These are phyloP conservation scores for Capitulum mitella DNA, from an alignment of 2,888 invertebrate genomes.

Conservation along the genomic window DNA sequence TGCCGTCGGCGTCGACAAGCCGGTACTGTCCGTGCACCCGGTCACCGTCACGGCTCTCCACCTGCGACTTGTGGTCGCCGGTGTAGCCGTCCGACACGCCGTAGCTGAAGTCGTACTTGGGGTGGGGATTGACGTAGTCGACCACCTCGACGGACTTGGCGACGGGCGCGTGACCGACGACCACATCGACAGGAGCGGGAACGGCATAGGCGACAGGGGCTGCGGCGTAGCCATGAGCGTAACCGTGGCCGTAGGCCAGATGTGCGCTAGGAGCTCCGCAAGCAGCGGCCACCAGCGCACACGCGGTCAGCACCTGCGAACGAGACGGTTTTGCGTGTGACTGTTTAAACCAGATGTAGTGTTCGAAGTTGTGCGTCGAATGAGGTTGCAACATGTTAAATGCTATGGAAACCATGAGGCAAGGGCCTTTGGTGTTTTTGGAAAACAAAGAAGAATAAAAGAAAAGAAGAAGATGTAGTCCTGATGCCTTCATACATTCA, in stretches of 20 bases:
- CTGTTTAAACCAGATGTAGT: too few relatives aligned
- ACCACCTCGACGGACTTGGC: neutral
- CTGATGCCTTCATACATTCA: too few relatives aligned
- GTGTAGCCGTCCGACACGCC: slow-evolving; percentile 28
- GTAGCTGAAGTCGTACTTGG: slow-evolving; percentile 26
- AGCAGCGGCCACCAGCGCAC: slow-evolving; percentile 5
- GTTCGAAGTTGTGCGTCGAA: too few relatives aligned
- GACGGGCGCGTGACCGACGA: slow-evolving; percentile 2
- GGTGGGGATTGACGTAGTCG: slow-evolving; percentile 23
- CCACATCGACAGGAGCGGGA: neutral
- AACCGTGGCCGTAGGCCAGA: slow-evolving; percentile 2
- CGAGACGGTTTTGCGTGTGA: too few relatives aligned
- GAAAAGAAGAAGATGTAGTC: too few relatives aligned
- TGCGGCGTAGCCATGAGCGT: neutral
- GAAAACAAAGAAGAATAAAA: too few relatives aligned
- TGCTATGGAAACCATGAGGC: too few relatives aligned
- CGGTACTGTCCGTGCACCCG: slow-evolving; percentile 25
- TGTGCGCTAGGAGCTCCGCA: slow-evolving; percentile 17
- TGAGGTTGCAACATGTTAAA: too few relatives aligned
- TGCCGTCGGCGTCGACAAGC: slow-evolving; percentile 27
- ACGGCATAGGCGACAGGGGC: neutral
- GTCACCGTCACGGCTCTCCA: slow-evolving; percentile 27
- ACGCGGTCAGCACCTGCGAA: neutral
- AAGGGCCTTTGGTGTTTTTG: too few relatives aligned
- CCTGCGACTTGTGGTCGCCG: slow-evolving; percentile 27